phyloP scores from a whole-genome alignment of 2,888 invertebrate genomes.

The Clanis bilineata region DNA sequence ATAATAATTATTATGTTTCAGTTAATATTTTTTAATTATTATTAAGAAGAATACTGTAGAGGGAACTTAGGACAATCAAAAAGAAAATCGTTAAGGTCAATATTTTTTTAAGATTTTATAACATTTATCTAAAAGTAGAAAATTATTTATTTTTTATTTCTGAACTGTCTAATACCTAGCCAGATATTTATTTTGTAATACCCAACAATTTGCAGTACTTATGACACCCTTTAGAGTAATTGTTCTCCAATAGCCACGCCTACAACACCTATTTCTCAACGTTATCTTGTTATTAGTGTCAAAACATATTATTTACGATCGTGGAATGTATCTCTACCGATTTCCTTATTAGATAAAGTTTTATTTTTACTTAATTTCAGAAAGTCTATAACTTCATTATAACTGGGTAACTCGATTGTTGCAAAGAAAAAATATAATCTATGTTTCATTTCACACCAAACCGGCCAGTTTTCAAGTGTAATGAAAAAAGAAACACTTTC shows the following conservation, averaged over 20 bases:
- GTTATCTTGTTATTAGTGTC: slow-evolving; percentile 12
- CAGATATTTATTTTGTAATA: not conserved
- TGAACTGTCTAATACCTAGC: not conserved
- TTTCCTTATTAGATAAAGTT: no score
- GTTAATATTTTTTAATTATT: no score
- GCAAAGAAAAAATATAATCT: not conserved
- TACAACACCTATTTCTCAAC: slow-evolving; percentile 9
- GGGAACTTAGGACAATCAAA: no score
- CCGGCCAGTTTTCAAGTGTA: not conserved
- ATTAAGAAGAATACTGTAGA: no score
- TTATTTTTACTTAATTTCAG: no score
- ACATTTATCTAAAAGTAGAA: no score
- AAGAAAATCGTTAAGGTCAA: no score
- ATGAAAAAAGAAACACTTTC: slow-evolving; percentile 2
- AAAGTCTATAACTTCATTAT: no score
- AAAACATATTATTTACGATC: not conserved
- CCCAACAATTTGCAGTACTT: not conserved
- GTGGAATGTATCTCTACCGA: not conserved
- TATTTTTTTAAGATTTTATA: no score
- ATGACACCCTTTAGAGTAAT: slow-evolving; percentile 4
- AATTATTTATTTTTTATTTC: no score
- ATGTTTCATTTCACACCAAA: not conserved
- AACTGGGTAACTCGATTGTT: no score
- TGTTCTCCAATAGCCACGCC: slow-evolving; percentile 7
- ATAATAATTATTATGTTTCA: no score